A percentile compares a stretch with the other conserved stretches of the same genome.
Conservation (phyloP, 2,113 vertebrate species). For the Stegastes partitus region DNA sequence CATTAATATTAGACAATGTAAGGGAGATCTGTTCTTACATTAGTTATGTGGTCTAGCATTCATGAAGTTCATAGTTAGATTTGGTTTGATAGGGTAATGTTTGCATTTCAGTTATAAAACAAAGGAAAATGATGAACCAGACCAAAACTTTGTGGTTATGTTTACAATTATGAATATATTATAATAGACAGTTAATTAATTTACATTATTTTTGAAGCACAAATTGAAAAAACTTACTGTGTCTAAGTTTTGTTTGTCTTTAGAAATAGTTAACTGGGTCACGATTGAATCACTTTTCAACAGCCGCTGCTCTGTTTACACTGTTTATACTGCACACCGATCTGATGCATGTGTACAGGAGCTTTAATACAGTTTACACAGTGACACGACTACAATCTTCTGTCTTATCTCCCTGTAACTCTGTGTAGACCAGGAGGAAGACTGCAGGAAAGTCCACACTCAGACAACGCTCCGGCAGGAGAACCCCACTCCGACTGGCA, state of each 20-base stretch:
- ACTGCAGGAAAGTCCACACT: constrained; percentile 85
- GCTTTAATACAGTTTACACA: background rate
- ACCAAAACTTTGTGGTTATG: background rate
- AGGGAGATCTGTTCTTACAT: background rate
- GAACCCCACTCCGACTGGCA: constrained; percentile 46
- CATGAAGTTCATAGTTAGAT: background rate
- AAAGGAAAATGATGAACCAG: background rate
- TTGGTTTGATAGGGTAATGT: background rate
- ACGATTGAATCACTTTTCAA: too few species aligned
- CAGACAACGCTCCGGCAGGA: constrained; percentile 74
- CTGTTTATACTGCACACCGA: too few species aligned
- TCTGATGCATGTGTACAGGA: background rate
- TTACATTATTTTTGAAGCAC: too few species aligned
- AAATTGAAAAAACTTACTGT: too few species aligned
- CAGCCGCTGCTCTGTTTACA: too few species aligned
- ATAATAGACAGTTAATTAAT: too few species aligned
- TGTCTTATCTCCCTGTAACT: background rate
- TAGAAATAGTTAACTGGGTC: background rate
- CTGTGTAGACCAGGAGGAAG: constrained; percentile 87
- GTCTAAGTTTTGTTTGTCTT: background rate
- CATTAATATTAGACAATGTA: background rate
- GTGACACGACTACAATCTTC: constrained; percentile 8
- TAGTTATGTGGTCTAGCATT: background rate
- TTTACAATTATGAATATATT: too few species aligned
- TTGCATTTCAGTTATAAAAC: background rate